A percentile compares a stretch with the other conserved stretches of the same genome.
Evolutionary conservation across 2,797 vertebrate genomes (phyloP).

Genomic region (Adrianichthys oophorus): DNA sequence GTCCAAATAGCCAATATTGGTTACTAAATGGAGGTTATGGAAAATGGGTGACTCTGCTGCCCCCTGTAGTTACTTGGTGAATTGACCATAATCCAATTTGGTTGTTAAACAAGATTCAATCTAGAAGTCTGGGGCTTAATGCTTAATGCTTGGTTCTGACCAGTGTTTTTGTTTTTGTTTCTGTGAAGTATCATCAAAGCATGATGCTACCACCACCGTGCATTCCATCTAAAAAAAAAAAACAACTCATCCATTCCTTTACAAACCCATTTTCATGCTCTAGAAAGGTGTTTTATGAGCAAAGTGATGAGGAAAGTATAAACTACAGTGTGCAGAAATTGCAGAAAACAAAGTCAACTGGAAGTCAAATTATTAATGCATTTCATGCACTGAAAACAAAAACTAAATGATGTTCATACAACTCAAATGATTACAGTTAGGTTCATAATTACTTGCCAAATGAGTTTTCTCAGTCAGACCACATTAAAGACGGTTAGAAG

Average conservation of each 20-base stretch:
- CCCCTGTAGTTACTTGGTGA: too few relatives aligned
- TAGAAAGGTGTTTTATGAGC: not conserved
- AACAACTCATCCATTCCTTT: too few relatives aligned
- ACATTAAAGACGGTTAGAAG: constrained; percentile 9
- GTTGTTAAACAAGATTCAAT: too few relatives aligned
- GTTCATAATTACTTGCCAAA: constrained; percentile 17
- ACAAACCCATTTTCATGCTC: too few relatives aligned
- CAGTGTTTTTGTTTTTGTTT: not conserved
- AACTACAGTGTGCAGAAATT: not conserved
- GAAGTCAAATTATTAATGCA: not conserved
- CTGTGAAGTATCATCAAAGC: not conserved
- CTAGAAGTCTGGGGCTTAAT: too few relatives aligned
- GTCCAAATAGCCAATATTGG: too few relatives aligned
- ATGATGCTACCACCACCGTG: not conserved
- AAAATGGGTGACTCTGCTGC: too few relatives aligned
- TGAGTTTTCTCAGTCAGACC: constrained; percentile 35
- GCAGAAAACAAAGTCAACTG: not conserved
- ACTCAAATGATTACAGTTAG: constrained; percentile 5
- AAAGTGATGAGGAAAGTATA: not conserved
- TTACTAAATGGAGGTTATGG: too few relatives aligned
- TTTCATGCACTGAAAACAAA: not conserved
- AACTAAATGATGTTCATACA: constrained; percentile 1
- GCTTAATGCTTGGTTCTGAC: too few relatives aligned
- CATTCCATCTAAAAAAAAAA: not conserved
- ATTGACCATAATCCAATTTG: too few relatives aligned